Base-by-base conservation (phyloP, 2,888 invertebrate genomes). In the Synanthedon andrenaeformis region DNA sequence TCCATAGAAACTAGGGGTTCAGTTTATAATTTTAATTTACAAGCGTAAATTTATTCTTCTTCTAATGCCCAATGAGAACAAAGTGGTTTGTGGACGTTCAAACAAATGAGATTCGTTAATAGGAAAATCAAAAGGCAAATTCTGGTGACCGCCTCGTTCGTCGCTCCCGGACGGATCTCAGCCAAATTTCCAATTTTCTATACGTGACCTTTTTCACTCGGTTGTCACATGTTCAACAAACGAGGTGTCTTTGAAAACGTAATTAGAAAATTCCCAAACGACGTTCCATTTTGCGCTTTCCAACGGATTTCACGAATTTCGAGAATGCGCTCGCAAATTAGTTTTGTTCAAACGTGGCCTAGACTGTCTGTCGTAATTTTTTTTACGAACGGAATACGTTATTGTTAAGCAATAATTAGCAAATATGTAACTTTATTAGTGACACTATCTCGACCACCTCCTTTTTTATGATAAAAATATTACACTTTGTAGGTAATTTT, bases 161-260 rank as follows among this genome's bases (percentile, higher is more conserved):
- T 56, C 53, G 59, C 55, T 61, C 62, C 59, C 54, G 65, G 62
- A 67, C 58, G 58, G 59, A 56, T 56, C 58, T 60, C 61, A 60
- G 63, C 62, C 60, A 59, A 66, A 64, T 76, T 79, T 76, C 82
- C 82, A 84, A 86, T 84, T 82, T 82, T 77, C 77, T 76, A 76
- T 74, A 82, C 79, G 85, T 84, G 84, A 87, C 86, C 87, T 82
- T 84, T 86, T 82, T 79, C 80, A 78, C 70, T 74, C 72, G 71
- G 69, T 72, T 74, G 83, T 86, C 84, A 83, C 86, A 84, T 82
- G 79, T 74, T 81, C 81, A 70, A 78, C 80, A 78, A 82, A 82
- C 83, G 85, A 87, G 83, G 80, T 83, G 83, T 86, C 85, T 86
- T 86, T 85, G 84, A 82, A 82, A 82, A 81, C 82, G 85, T 86